Evolutionary conservation across 2,888 invertebrate genomes (phyloP), one percentile per base, ranked within the genome.

Genomic region (Cryptocheilus praepositus): DNA sequence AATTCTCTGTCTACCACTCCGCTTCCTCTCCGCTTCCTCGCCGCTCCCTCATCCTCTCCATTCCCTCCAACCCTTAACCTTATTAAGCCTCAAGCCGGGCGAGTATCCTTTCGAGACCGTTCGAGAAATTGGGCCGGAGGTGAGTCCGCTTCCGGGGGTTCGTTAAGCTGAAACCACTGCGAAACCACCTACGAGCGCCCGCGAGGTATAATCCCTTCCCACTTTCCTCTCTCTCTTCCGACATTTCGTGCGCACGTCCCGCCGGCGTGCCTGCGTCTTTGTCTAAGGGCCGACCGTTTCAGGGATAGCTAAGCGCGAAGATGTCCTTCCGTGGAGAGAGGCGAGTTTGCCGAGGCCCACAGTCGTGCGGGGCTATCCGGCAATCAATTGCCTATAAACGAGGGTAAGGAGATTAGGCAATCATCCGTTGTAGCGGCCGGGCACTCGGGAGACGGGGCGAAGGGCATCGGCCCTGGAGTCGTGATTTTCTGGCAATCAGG

Each of bases 71-170:
- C 70, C 65, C 74, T 72, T 80, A 81, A 76, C 77, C 77, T 83
- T 83, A 83, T 83, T 83, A 83, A 83, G 82, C 77, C 78, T 73
- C 78, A 70, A 77, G 74, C 74, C 72, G 69, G 61, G 72, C 71
- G 76, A 71, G 75, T 76, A 79, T 81, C 79, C 79, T 79, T 77
- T 81, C 74, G 78, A 77, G 78, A 80, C 80, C 80, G 77, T 81
- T 83, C 77, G 80, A 79, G 81, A 84, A 83, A 83, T 84, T 82
- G 84, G 81, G 79, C 73, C 77, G 80, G 68, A 53, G 80, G 77
- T 72, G 79, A 78, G 72, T 73, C 68, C 76, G 82, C 76, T 78
- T 78, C 79, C 76, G 79, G 77, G 61, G 67, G 76, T 81, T 83
- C 82, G 81, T 81, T 82, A 80, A 83, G 77, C 70, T 72, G 78